Percentiles rank a stretch among this genome's conserved stretches.
phyloP scores from a whole-genome alignment of 2,113 vertebrate species.

The Mesembrinibis cayennensis region DNA sequence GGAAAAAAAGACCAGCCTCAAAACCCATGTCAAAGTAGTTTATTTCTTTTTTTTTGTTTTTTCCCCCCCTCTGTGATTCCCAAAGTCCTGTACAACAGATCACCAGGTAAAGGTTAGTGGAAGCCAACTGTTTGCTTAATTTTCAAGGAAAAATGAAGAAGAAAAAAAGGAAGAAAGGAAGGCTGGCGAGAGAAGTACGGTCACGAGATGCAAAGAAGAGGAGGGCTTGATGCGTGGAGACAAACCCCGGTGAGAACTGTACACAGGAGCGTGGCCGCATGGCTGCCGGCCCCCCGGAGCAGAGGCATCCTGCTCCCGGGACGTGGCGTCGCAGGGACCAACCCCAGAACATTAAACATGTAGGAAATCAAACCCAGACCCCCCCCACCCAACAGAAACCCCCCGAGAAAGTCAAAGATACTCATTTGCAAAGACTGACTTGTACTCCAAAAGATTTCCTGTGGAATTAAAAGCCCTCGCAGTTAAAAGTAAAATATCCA shows the following conservation, averaged over 20 bases:
- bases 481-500: not conserved
- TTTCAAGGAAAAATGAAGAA: not conserved
- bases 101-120: not conserved
- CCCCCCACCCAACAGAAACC: not conserved
- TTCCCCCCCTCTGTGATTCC: not conserved
- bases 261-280: not conserved
- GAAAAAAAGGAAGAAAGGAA: not conserved
- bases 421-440: not conserved
- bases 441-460: constrained; percentile 11
- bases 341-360: not conserved
- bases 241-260: not conserved
- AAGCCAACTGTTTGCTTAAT: not conserved
- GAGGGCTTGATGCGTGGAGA: not conserved
- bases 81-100: constrained; percentile 34
- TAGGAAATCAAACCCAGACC: not conserved
- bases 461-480: constrained; percentile 13
- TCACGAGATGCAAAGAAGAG: not conserved
- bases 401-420: not conserved
- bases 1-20: not conserved
- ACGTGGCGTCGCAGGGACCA: accelerated
- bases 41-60: not conserved
- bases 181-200: not conserved
- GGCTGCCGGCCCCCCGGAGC: not conserved
- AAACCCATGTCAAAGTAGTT: constrained; percentile 4
- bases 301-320: not conserved